Conservation (phyloP, 2,797 vertebrate species). For the Acropternis orthonyx region DNA sequence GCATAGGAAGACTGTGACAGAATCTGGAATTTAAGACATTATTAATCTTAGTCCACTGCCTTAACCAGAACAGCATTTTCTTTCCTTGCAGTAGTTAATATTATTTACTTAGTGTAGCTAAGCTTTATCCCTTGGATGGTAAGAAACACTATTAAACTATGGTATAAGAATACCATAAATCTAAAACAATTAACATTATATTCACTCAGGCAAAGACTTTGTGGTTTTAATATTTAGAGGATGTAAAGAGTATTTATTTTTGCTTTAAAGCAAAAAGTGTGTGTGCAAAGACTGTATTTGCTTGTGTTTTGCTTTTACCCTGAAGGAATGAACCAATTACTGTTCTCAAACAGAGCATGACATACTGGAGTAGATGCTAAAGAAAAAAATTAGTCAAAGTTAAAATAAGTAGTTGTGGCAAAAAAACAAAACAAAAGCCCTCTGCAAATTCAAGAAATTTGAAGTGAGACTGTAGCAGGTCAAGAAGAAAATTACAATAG, state of each 20-base stretch:
- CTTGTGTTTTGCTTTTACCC: not conserved
- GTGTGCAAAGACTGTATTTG: not conserved
- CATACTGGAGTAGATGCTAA: not conserved
- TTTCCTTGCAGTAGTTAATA: slow-evolving; percentile 2
- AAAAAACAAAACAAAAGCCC: not conserved
- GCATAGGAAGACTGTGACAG: not conserved
- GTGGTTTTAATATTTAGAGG: slow-evolving; percentile 4
- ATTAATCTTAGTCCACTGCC: not conserved
- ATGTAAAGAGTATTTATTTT: slow-evolving; percentile 5
- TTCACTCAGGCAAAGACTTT: not conserved
- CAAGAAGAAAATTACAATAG: not conserved
- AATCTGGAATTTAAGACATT: slow-evolving; percentile 20
- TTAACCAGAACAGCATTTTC: slow-evolving; percentile 5
- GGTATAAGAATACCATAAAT: not conserved
- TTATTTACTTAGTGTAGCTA: slow-evolving; percentile 20
- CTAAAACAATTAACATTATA: slow-evolving; percentile 25
- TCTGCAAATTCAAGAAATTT: not conserved
- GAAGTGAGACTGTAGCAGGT: not conserved
- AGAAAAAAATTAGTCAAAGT: not conserved
- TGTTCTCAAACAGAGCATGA: slow-evolving; percentile 14
- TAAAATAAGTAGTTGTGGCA: not conserved
- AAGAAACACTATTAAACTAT: not conserved
- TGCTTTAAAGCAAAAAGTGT: not conserved
- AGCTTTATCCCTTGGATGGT: not conserved
- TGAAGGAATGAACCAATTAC: slow-evolving; percentile 27